Base-by-base conservation (phyloP, 2,797 vertebrate genomes). In the Catamblyrhynchus diadema region DNA sequence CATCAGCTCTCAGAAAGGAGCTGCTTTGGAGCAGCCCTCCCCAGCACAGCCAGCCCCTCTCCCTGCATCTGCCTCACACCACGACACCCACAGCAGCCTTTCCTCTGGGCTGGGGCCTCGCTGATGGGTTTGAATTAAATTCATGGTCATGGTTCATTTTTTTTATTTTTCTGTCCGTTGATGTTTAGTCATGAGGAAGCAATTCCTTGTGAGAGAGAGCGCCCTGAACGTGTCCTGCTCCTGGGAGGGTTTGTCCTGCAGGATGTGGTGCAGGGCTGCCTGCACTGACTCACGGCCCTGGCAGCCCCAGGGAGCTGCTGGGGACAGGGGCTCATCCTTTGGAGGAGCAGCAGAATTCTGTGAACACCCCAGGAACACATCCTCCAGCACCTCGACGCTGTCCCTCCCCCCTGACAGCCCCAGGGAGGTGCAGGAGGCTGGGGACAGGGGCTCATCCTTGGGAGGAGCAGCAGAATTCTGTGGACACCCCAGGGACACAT, bases 351-450 rank as follows among this genome's bases (percentile, higher is more conserved):
- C 27, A 7, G 41, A 17, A 6, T 7, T 73, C 57, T 25, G 0
- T 18, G 23, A 54, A 8, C 45, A 25, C 8, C 42, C 11, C 37
- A 20, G 32, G 25, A 59, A n/a, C 3, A 2, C 73, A 25, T 62
- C 67, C 69, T 28, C 5, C 59, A 12, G 7, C 6, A 2, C 1
- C 22, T 48, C 18, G 12, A 60, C 33, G 30, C 30, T 1, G 6
- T 2, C 28, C 25, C 8, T 22, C 10, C 12, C 4, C 32, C 1
- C 5, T 1, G 30, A 2, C 20, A 82, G 32, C 67, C 23, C n/a
- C n/a, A n/a, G n/a, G n/a, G n/a, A n/a, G n/a, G n/a, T n/a, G n/a
- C n/a, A n/a, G n/a, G n/a, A n/a, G n/a, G n/a, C n/a, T n/a, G n/a
- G n/a, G n/a, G n/a, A n/a, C n/a, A n/a, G n/a, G n/a, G n/a, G n/a